These are phyloP conservation scores for Discoglossus pictus DNA, from an alignment of 2,797 vertebrate species.

Conservation along the genomic window DNA sequence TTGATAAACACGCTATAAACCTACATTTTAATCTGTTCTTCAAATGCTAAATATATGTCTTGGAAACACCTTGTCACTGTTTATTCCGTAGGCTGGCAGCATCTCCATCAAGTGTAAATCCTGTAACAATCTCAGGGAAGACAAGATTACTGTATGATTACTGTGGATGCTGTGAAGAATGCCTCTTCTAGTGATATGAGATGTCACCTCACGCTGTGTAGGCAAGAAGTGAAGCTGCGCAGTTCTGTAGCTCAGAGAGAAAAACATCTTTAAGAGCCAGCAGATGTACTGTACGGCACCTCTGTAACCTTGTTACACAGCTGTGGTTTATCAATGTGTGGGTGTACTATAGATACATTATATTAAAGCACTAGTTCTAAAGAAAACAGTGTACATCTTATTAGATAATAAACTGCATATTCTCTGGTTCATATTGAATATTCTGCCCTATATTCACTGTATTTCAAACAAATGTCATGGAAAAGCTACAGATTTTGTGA, in stretches of 20 bases:
- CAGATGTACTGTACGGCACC: not conserved
- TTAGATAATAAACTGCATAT: no score
- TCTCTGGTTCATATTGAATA: no score
- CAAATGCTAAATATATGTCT: no score
- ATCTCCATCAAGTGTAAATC: conserved; percentile 15
- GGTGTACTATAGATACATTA: not conserved
- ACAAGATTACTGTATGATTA: conserved; percentile 32
- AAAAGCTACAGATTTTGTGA: no score
- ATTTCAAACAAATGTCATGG: no score
- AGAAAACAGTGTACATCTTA: no score
- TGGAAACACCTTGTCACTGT: no score
- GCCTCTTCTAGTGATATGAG: conserved; percentile 28
- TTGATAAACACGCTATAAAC: no score
- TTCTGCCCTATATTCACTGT: no score
- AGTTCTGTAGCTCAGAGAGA: conserved; percentile 4
- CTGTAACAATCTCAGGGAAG: conserved; percentile 28
- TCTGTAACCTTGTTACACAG: not conserved
- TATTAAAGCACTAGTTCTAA: no score
- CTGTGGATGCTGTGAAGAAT: conserved; percentile 6
- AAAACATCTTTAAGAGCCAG: not conserved
- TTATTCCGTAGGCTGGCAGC: not conserved
- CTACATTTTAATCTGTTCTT: no score
- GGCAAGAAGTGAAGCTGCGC: conserved; percentile 9
- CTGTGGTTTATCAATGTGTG: not conserved
- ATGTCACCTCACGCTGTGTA: conserved; percentile 36